Base-by-base conservation (phyloP, 1,140 invertebrate genomes). In the Danaus plexippus region DNA sequence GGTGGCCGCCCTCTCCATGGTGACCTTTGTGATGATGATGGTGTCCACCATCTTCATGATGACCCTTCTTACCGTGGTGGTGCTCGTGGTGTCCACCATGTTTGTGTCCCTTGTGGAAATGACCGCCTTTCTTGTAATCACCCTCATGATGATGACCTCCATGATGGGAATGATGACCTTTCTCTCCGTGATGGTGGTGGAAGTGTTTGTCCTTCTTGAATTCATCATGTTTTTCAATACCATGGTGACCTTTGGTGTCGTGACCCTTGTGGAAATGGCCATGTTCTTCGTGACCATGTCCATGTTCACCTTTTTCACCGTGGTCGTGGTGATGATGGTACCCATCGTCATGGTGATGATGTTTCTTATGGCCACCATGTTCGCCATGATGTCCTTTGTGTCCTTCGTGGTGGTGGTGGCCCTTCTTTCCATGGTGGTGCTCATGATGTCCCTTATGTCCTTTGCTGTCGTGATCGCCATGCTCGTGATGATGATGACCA, bases 161-260 rank as follows among this genome's bases (percentile, higher is more conserved):
- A 67, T 93, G 88, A 59, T 90, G 88, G 61, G 90, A 88, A 66
- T 92, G 90, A 63, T 91, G 90, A 0, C 92, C 93, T 42, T 91
- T 91, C 52, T 93, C 93, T 58, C 94, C 91, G 66, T 89, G 90
- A 62, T 94, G 92, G 46, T 94, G 92, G 68, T 94, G 94, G 85
- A 94, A 94, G 66, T 86, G 77, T 47, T 86, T 86, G 66, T 87
- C 74, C 64, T 86, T 87, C 59, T 85, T 85, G 80, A 85, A 87
- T 58, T 87, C 85, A 68, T 95, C 93, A 32, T 80, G 75, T 66
- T 94, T 94, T 73, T 94, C 92, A 44, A 92, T 89, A 63, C 91
- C 93, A 69, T 94, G 92, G 66, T 94, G 92, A 67, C 93, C 93
- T 9, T 93, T 93, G 47, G 90, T 92, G 15, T 92, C 92, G 76